Percentiles rank a stretch among this genome's conserved stretches.
Evolutionary conservation across 2,797 vertebrate genomes (phyloP).

Genomic region (Ptychobarbus kaznakovi): DNA sequence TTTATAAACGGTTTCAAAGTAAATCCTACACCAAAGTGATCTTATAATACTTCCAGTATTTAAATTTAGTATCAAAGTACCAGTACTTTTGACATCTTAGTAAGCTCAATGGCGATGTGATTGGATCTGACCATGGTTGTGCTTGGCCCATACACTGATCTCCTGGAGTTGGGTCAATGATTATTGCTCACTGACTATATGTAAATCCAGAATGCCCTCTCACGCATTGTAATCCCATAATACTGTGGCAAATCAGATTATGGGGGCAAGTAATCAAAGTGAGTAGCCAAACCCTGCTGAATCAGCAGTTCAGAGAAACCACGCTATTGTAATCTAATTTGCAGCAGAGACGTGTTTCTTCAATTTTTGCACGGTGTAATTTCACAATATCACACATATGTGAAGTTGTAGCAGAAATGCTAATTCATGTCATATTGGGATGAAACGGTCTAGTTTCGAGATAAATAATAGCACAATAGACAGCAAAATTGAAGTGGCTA

Average conservation of each 20-base stretch:
- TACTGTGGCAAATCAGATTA: conserved; percentile 14
- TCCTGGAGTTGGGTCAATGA: conserved; percentile 8
- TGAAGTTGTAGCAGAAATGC: neutral
- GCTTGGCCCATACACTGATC: neutral
- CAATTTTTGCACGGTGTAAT: neutral
- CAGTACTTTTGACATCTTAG: neutral
- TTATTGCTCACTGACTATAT: conserved; percentile 3
- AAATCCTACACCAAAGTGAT: neutral
- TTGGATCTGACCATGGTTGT: conserved; percentile 14
- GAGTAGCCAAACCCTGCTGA: conserved; percentile 22
- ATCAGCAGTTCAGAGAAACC: conserved; percentile 17
- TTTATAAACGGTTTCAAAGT: neutral
- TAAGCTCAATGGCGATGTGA: neutral
- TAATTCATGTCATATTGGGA: neutral
- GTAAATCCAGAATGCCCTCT: conserved; percentile 25
- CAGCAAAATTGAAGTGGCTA: neutral
- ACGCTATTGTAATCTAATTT: neutral
- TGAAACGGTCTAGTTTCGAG: neutral
- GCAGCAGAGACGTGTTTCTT: neutral
- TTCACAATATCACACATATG: conserved; percentile 7
- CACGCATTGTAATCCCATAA: neutral
- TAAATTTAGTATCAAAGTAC: neutral
- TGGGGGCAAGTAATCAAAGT: conserved; percentile 18
- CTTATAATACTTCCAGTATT: neutral
- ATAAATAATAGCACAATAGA: neutral